Percentiles rank a stretch among this genome's conserved stretches.
phyloP scores from a whole-genome alignment of 2,113 vertebrate genomes.

The Xenopus borealis region DNA sequence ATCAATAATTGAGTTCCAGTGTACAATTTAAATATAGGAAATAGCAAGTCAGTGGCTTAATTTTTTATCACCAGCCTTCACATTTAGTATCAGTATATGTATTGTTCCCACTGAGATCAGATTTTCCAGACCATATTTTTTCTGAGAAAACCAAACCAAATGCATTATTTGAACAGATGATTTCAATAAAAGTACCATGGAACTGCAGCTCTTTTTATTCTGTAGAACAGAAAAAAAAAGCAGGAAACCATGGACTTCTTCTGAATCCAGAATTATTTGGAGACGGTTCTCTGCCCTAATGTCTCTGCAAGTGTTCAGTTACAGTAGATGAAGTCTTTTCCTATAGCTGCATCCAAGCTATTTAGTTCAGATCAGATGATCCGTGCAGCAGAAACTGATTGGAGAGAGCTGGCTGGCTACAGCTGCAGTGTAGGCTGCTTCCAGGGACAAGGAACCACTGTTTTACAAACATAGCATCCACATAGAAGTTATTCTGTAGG shows the following conservation, averaged over 20 bases:
- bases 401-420: slow-evolving; percentile 76
- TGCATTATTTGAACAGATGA: slow-evolving; percentile 26
- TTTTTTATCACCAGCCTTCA: no score
- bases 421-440: slow-evolving; percentile 87
- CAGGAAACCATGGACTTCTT: slow-evolving; percentile 29
- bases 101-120: background rate
- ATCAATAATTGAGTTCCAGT: no score
- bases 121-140: slow-evolving; percentile 8
- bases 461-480: slow-evolving; percentile 74
- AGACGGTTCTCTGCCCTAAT: slow-evolving; percentile 34
- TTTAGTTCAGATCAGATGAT: slow-evolving; percentile 90
- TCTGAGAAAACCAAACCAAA: background rate
- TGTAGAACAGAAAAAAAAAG: slow-evolving; percentile 29
- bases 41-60: no score
- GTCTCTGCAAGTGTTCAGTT: slow-evolving; percentile 53
- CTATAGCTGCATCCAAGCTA: slow-evolving; percentile 75
- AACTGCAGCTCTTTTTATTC: slow-evolving; percentile 14
- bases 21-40: no score
- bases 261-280: slow-evolving; percentile 26
- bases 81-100: no score
- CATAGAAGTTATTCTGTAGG: slow-evolving; percentile 78
- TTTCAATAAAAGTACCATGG: slow-evolving; percentile 17
- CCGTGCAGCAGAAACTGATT: slow-evolving; percentile 78
- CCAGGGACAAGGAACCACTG: slow-evolving; percentile 87
- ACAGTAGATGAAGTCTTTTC: slow-evolving; percentile 71